Base-by-base conservation (phyloP, 37 sponge, comb jelly and placozoan genomes). In the Spongilla lacustris region DNA sequence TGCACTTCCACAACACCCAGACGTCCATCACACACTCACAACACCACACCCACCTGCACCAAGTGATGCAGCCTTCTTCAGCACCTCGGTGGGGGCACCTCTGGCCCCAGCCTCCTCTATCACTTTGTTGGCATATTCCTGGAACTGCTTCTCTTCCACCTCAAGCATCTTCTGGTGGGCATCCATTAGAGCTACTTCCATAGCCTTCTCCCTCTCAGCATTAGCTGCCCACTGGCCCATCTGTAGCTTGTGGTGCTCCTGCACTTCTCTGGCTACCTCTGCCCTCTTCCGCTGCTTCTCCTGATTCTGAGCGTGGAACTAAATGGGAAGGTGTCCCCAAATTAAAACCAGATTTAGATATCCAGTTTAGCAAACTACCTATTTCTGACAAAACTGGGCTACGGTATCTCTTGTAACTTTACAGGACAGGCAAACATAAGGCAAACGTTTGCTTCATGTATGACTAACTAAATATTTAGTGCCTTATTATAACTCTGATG, bases 131-230 rank as follows among this genome's bases (percentile, higher is more conserved):
- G 92, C 88, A 79, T 96, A 96, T 50, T 91, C 68, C 74, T 86
- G 85, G 74, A 96, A 96, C 83, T 94, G 91, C 0, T 78, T 73
- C 86, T 96, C 94, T 66, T 96, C 97, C 5, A 79, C 80, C 72
- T 38, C 33, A 23, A 70, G 69, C 4, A 85, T n/a, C 14, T 85
- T 37, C 68, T 29, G 23, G 26, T 87, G 36, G 27, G 24, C 36
- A 9, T 28, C 70, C 21, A 13, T 67, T 17, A 67, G 28, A 33
- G 28, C 26, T 2, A 35, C 1, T 21, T 73, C 36, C 1, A 50
- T 75, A 2, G 28, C 34, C 23, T 19, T 26, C 19, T 50, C 33
- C 23, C 36, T 67, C 35, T 83, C 26, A 21, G 66, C 49, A 25
- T 69, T 46, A 2, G 58, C 75, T 4, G 4, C 31, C 27, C 31